Conservation (phyloP, 1,140 invertebrate species). For the Zophobas atratus region DNA sequence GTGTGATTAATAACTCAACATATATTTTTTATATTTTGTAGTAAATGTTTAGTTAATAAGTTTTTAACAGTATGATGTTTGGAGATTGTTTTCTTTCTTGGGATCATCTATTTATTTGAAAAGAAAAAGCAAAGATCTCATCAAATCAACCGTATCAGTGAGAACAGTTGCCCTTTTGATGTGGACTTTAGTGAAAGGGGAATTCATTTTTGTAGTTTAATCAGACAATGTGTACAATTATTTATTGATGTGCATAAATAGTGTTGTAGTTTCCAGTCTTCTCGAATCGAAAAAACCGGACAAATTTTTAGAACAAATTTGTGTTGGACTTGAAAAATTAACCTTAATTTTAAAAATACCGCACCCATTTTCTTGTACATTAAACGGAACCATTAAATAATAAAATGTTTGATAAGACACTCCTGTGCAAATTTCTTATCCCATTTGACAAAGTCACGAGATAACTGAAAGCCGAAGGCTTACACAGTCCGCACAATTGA, state of each 20-base stretch:
- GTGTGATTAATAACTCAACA: slow-evolving; percentile 37
- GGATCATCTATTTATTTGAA: slow-evolving; percentile 9
- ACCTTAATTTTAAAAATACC: slow-evolving; percentile 16
- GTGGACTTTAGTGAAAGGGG: slow-evolving; percentile 28
- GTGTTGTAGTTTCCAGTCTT: slow-evolving; percentile 32
- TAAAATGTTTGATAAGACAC: slow-evolving; percentile 34
- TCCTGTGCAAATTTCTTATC: slow-evolving; percentile 37
- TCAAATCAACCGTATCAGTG: slow-evolving; percentile 18
- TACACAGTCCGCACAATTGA: slow-evolving; percentile 26
- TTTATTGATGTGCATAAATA: slow-evolving; percentile 38
- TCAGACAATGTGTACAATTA: slow-evolving; percentile 18
- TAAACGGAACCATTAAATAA: slow-evolving; percentile 33
- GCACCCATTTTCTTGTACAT: slow-evolving; percentile 20
- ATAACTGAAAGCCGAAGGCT: slow-evolving; percentile 7
- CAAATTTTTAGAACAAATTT: slow-evolving; percentile 20
- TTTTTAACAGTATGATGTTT: slow-evolving; percentile 39
- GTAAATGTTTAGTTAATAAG: slow-evolving; percentile 39
- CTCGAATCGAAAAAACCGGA: slow-evolving; percentile 17
- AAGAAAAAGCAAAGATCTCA: slow-evolving; percentile 25
- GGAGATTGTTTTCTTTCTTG: slow-evolving; percentile 28
- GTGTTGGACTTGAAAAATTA: slow-evolving; percentile 16
- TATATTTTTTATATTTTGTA: slow-evolving; percentile 43
- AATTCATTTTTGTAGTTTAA: slow-evolving; percentile 22
- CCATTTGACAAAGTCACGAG: slow-evolving; percentile 20
- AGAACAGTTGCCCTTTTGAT: slow-evolving; percentile 25